Base-by-base conservation (phyloP, 1,140 invertebrate genomes). In the Archivesica marissinica region DNA sequence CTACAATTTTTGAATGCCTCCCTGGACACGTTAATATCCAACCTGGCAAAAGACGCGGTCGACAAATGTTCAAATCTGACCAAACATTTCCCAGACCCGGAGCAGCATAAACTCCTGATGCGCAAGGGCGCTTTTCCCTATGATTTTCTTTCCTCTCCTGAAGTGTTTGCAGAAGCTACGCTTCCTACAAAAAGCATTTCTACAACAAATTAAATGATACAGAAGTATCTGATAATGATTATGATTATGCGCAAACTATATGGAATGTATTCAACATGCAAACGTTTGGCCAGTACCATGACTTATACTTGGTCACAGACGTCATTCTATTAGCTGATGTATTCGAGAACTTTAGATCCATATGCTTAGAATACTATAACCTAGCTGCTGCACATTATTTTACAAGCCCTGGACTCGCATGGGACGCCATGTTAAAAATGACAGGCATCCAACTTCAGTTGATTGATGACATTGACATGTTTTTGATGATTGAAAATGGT, bases 281-380 rank as follows among this genome's bases (percentile, higher is more conserved):
- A 85, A 92, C 75, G 66, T 50, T 95, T n/a, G 86, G 92, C 7
- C 90, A 95, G 41, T 94, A 94, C 88, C 89, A 92, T 38, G 92
- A 94, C 78, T 82, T 95, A 50, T 95, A 95, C 89, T 64, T 86
- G 23, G 50, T 81, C 15, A 76, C 87, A 0, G 87, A 89, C 59
- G 87, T 87, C 6, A 15, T 88, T 6, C 86, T 85, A 2, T 70
- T 90, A 30, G 91, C 90, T 9, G 94, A 95, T 90, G 88, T 95
- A 30, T 95, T 95, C 90, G 94, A 95, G 92, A 94, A 94, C 89
- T 95, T 92, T 83, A 87, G 89, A 70, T 50, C 88, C 38, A n/a
- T 81, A 3, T 81, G 79, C 72, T 1, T 86, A 39, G 44, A 87
- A 20, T 52, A 85, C 20, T 92, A 89, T 79, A 41, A 72, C 7